Percentiles rank a stretch among this genome's conserved stretches.
These are phyloP conservation scores for Drosophila suzukii DNA, from an alignment of 1,140 invertebrate species.

Conservation along the genomic window DNA sequence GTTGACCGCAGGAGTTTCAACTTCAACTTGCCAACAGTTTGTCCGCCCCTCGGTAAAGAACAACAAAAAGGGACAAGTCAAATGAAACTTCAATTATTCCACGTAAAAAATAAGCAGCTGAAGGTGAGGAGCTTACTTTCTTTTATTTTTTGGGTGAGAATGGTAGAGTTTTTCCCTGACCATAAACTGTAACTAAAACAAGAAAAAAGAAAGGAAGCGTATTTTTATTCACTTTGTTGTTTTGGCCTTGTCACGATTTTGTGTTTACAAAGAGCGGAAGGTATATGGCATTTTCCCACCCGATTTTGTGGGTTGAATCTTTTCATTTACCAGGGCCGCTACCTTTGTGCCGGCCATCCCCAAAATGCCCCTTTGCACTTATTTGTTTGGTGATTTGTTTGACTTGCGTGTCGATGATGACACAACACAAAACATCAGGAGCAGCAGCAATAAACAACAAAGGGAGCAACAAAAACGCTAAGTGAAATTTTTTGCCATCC, in stretches of 20 bases:
- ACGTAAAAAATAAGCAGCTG: conserved; percentile 75
- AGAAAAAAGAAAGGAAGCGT: conserved; percentile 2
- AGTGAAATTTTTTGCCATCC: conserved; percentile 55
- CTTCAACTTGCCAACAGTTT: conserved; percentile 20
- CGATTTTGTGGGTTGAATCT: conserved; percentile 37
- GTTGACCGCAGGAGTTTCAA: conserved; percentile 54
- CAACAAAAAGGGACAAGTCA: conserved; percentile 58
- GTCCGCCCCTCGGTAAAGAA: conserved; percentile 13
- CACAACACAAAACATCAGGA: conserved; percentile 68
- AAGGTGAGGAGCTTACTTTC: conserved; percentile 17
- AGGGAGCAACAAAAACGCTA: conserved; percentile 48
- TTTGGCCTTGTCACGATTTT: conserved; percentile 70
- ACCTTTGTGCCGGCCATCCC: conserved; percentile 15
- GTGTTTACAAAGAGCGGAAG: conserved; percentile 56
- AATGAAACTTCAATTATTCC: conserved; percentile 83
- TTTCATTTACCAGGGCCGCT: conserved; percentile 45
- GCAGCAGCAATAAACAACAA: conserved; percentile 23
- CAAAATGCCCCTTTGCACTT: conserved; percentile 60
- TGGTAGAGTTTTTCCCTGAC: background rate
- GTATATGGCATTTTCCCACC: background rate
- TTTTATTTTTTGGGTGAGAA: background rate
- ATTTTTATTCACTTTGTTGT: conserved; percentile 45
- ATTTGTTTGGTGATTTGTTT: conserved; percentile 84
- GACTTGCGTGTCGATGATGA: conserved; percentile 84
- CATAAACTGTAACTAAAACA: conserved; percentile 45